phyloP scores from a whole-genome alignment of 1,140 invertebrate genomes.

The Melipona quadrifasciata region DNA sequence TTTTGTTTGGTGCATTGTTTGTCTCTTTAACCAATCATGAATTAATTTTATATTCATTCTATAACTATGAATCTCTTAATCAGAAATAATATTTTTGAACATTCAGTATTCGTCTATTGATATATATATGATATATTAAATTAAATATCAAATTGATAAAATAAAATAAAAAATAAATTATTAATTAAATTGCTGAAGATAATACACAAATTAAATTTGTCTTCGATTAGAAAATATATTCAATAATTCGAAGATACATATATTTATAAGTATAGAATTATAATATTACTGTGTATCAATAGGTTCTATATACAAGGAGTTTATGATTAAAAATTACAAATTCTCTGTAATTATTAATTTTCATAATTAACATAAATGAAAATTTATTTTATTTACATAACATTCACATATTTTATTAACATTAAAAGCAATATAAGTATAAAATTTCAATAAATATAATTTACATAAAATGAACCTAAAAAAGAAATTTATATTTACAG shows the following conservation, averaged over 20 bases:
- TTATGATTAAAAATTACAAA: not conserved
- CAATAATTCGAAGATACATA: not conserved
- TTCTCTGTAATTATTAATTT: no score
- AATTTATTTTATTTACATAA: not conserved
- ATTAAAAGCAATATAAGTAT: not conserved
- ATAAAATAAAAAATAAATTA: not conserved
- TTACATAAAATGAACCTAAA: not conserved
- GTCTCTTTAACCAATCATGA: conserved; percentile 33
- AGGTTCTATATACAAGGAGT: not conserved
- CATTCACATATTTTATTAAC: not conserved
- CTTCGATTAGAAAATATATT: not conserved
- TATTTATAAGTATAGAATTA: not conserved
- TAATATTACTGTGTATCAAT: not conserved
- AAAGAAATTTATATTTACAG: not conserved
- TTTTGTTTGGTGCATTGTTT: conserved; percentile 16
- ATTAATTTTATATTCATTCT: conserved; percentile 14
- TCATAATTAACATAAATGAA: not conserved
- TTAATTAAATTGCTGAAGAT: not conserved
- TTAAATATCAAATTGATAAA: not conserved
- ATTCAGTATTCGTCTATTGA: not conserved
- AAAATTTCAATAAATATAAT: not conserved
- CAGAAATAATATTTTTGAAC: conserved; percentile 22
- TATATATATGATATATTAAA: not conserved
- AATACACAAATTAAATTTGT: not conserved
- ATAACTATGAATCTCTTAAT: conserved; percentile 16